Evolutionary conservation across 2,797 vertebrate species (phyloP), one percentile per base, ranked within the genome.

Genomic region (Myotis planiceps): DNA sequence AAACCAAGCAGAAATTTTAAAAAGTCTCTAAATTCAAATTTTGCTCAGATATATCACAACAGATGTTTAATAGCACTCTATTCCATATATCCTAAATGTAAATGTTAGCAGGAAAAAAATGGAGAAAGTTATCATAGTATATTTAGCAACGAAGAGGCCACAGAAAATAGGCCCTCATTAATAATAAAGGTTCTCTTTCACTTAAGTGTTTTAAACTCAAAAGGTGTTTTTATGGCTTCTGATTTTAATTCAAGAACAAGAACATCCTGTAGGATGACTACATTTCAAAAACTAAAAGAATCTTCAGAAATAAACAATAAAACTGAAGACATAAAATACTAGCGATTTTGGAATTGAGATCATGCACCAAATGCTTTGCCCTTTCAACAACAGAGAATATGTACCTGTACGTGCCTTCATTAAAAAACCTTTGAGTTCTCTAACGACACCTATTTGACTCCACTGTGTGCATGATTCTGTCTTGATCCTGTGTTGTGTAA

Each of bases 221-320:
- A 45, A 80, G 14, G 49, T 58, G 13, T 42, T 69, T 80, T 37
- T 55, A 71, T 65, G 63, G 18, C 49, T 49, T 49, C 12, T 72
- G 53, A 92, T 84, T 75, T 72, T 37, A 92, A 72, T 23, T 83
- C 25, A 89, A 45, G 47, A 53, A 65, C 3, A 82, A 76, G 27
- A n/a, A 82, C 4, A 89, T 16, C 23, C 10, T 89, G 9, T 37
- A 86, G 32, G 10, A 85, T 66, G 27, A 63, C 9, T 39, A 51
- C 19, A 37, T 66, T 78, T 68, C 5, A 78, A 89, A 84, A 63
- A 74, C 5, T 39, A 83, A 68, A 51, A 53, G 14, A 92, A 23
- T 39, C 21, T 90, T 60, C 53, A 27, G 34, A 85, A 89, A 92
- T 23, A 94, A 90, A 90, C 2, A 92, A 78, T 82, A 72, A 63